Evolutionary conservation across 92 coral and sea anemone genomes (phyloP), one percentile per base, ranked within the genome.

Genomic region (Heteractis magnifica): DNA sequence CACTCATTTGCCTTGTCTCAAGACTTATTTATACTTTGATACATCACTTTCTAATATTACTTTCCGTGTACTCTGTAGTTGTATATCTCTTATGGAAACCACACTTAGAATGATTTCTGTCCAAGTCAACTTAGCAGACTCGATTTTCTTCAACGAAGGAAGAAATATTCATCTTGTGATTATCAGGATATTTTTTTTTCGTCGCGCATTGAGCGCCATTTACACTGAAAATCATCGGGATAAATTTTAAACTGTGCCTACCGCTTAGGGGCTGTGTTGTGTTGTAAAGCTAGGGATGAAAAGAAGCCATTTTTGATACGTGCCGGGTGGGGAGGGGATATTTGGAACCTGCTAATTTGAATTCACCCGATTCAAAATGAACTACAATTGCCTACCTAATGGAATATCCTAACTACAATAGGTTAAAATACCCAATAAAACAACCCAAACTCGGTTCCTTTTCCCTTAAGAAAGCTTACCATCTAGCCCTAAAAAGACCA

Each of bases 51-150:
- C 49, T 77, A 52, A 15, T 16, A 52, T 76, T 76, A 6, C 19
- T 18, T 75, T 52, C 44, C 8, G 21, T 50, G 79, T 52, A 75
- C 55, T 75, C 18, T 49, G 55, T 75, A 75, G 79, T 23, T 68
- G 73, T 68, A 68, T 68, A 68, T 64, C 11, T 68, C 70, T n/a
- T 10, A 68, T 68, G 73, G 49, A 20, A 68, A 68, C 20, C 73
- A 68, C 73, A 68, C 49, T 48, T 10, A 68, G 14, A 26, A 21
- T 68, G 20, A 78, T 15, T 62, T 55, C 23, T 59, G 51, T 16
- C 82, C 71, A 78, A 79, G 83, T 79, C 83, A 79, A 79, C 72
- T 41, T 64, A 79, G 73, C 83, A 60, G 72, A 44, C 70, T 75
- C 56, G 48, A 19, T 19, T 71, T 23, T 19, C 10, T 71, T 10